Evolutionary conservation across 2,888 invertebrate genomes (phyloP), one percentile per base, ranked within the genome.

Genomic region (Leucania comma): DNA sequence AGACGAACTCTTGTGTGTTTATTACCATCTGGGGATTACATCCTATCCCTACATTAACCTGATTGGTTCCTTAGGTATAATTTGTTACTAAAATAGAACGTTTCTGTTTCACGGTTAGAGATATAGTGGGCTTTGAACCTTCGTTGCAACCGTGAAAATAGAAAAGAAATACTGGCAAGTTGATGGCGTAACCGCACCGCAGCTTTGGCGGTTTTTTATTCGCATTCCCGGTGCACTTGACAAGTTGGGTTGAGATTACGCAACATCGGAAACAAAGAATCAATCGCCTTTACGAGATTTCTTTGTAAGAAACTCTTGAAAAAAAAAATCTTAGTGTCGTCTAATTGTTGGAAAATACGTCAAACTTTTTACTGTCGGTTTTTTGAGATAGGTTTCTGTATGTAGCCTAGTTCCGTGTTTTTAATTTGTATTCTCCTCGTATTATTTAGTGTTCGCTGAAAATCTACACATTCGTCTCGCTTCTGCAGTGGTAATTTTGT

Each of bases 401-500:
- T 42, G 83, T 81, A 82, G 80, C 71, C 75, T 59, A 83, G 88
- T 88, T 90, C 87, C 88, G 86, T 85, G 81, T 87, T 84, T 83
- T 69, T 76, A 74, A 80, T 86, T 90, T 92, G 90, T 87, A 88
- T 88, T 92, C 93, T 89, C 87, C 75, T 78, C 80, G 76, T 89
- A 86, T 85, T 86, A 81, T 79, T 79, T 77, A 71, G 67, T 78
- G 78, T 75, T 81, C 77, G 73, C 90, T 91, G 92, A 91, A 92
- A 91, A 86, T 76, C 83, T 84, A 86, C 85, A 86, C 84, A 79
- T 82, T 83, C 78, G 83, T 87, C 84, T 87, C 86, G 83, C 83
- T 86, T 90, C 82, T 92, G 91, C 90, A 92, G 87, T 88, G 77
- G 85, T 86, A 83, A 87, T 87, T 88, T 90, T 90, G 87, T 91